A percentile compares a stretch with the other conserved stretches of the same genome.
phyloP scores from a whole-genome alignment of 2,797 vertebrate genomes.

The Sphenopsis melanotis region DNA sequence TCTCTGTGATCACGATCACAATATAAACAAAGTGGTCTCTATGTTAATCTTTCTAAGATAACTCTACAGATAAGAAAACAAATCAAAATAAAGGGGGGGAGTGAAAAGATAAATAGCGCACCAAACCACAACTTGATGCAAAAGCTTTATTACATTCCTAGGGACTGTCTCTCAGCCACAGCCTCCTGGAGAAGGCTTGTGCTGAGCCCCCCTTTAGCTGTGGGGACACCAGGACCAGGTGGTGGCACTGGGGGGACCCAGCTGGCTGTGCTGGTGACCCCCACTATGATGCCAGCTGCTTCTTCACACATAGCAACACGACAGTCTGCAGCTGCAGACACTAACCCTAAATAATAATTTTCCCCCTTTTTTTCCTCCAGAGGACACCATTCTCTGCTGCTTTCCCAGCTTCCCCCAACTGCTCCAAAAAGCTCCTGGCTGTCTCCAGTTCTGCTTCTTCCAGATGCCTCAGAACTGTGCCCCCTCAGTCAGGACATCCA shows the following conservation, averaged over 20 bases:
- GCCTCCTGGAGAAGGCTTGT: neutral
- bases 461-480: neutral
- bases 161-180: neutral
- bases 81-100: neutral
- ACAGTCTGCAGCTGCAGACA: neutral
- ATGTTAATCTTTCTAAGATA: neutral
- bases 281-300: neutral
- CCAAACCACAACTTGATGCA: neutral
- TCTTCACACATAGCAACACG: neutral
- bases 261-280: neutral
- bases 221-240: neutral
- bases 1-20: neutral
- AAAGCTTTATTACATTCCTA: neutral
- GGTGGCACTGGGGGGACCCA: neutral
- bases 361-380: rapidly evolving
- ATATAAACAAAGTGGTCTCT: rapidly evolving
- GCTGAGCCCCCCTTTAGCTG: neutral
- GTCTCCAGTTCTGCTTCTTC: neutral
- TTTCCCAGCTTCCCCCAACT: neutral
- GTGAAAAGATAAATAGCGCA: neutral
- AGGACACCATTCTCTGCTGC: rapidly evolving
- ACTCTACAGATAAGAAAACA: neutral
- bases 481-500: rapidly evolving
- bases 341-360: neutral
- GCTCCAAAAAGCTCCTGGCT: neutral